Evolutionary conservation across 2,113 vertebrate genomes (phyloP).

Genomic region (Oryzias javanicus): DNA sequence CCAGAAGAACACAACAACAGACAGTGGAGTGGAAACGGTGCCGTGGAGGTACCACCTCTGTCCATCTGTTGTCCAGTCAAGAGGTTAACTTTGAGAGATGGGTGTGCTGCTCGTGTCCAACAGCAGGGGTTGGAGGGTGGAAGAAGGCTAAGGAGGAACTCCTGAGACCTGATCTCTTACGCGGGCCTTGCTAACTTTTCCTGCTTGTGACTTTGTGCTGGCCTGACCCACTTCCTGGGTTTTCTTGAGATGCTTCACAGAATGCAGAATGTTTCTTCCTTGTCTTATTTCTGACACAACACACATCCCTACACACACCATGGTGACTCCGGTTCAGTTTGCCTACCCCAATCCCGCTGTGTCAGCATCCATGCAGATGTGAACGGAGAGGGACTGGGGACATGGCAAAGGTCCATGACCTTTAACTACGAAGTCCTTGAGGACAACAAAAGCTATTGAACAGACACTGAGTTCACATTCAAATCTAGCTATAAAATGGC

Average conservation of each 20-base stretch:
- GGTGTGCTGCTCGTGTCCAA: slow-evolving; percentile 64
- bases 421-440: too few relatives aligned
- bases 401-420: too few relatives aligned
- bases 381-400: too few relatives aligned
- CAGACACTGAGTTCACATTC: too few relatives aligned
- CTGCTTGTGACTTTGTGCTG: slow-evolving; percentile 60
- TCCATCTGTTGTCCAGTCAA: slow-evolving; percentile 78
- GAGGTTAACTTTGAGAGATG: slow-evolving; percentile 61
- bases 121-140: slow-evolving; percentile 54
- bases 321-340: too few relatives aligned
- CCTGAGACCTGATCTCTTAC: slow-evolving; percentile 48
- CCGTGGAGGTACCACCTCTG: slow-evolving; percentile 51
- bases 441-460: too few relatives aligned
- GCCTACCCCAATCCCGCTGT: too few relatives aligned
- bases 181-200: slow-evolving; percentile 37
- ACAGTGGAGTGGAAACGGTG: slow-evolving; percentile 38
- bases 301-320: too few relatives aligned
- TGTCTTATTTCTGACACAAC: too few relatives aligned
- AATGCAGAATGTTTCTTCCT: too few relatives aligned
- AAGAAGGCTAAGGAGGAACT: slow-evolving; percentile 45
- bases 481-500: too few relatives aligned
- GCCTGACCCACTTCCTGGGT: slow-evolving; percentile 56
- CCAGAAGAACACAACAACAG: slow-evolving; percentile 23
- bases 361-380: too few relatives aligned
- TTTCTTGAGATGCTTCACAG: slow-evolving; percentile 19